A percentile compares a stretch with the other conserved stretches of the same genome.
phyloP scores from a whole-genome alignment of 2,888 invertebrate species.

The Drosophila mimica region DNA sequence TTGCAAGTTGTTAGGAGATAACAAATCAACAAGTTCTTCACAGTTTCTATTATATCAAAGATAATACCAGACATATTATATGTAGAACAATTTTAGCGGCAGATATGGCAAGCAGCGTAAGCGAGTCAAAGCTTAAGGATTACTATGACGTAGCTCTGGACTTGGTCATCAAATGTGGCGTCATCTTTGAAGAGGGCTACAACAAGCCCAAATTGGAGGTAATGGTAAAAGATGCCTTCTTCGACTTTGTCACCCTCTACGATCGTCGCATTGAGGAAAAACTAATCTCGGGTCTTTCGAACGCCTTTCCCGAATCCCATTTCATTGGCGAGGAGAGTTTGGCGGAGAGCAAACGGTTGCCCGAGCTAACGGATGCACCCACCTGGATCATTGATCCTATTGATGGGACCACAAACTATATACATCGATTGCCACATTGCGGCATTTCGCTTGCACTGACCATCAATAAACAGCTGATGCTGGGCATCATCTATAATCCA shows the following conservation, averaged over 20 bases:
- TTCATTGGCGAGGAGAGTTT: constrained; percentile 92
- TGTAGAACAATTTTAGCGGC: constrained; percentile 2
- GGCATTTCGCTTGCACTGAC: constrained; percentile 89
- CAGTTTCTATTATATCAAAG: not conserved
- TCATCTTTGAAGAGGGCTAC: constrained; percentile 78
- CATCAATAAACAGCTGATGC: constrained; percentile 86
- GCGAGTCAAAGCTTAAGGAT: constrained; percentile 62
- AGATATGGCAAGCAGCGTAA: constrained; percentile 73
- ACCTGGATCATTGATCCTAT: constrained; percentile 95
- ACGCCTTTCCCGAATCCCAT: constrained; percentile 87
- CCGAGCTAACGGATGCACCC: constrained; percentile 88
- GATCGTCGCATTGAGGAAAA: constrained; percentile 91
- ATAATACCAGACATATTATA: not conserved
- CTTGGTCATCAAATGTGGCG: constrained; percentile 77
- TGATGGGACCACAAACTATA: constrained; percentile 95
- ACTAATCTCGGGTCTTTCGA: constrained; percentile 87
- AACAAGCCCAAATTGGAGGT: constrained; percentile 70
- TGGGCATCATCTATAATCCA: constrained; percentile 92
- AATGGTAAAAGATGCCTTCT: constrained; percentile 86
- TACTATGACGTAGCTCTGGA: constrained; percentile 75
- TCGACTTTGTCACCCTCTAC: constrained; percentile 92
- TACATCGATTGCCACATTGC: constrained; percentile 88
- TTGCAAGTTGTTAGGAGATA: constrained; percentile 3
- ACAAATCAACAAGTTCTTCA: not conserved
- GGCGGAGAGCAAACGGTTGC: constrained; percentile 75